Evolutionary conservation across 2,888 invertebrate genomes (phyloP).

Genomic region (Drosophila colorata): DNA sequence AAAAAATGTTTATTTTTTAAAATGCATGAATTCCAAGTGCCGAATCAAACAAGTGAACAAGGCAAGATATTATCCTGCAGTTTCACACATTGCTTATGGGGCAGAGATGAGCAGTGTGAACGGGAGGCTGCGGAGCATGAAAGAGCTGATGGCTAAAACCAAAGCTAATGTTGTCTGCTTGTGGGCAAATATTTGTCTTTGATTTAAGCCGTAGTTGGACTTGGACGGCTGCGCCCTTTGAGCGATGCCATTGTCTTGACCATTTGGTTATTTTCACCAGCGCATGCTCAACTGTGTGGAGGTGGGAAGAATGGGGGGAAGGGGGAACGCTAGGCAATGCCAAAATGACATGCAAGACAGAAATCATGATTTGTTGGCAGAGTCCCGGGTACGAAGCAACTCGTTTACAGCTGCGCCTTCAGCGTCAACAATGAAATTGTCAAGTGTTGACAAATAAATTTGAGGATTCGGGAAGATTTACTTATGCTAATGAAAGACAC

Average conservation of each 20-base stretch:
- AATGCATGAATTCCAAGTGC: too few relatives aligned
- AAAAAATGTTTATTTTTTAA: too few relatives aligned
- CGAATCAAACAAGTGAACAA: too few relatives aligned
- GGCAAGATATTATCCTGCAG: conserved; percentile 9
- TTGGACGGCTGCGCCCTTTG: conserved; percentile 38
- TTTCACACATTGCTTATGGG: conserved; percentile 30
- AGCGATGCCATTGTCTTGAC: conserved; percentile 55
- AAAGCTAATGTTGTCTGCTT: conserved; percentile 52
- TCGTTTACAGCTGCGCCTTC: conserved; percentile 65
- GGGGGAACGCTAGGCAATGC: conserved; percentile 32
- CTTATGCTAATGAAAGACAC: conserved; percentile 81
- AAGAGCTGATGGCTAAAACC: conserved; percentile 11
- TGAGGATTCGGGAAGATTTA: conserved; percentile 80
- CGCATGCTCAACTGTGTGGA: neutral
- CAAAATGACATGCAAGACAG: conserved; percentile 66
- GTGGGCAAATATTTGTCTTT: conserved; percentile 78
- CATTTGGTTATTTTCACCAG: conserved; percentile 16
- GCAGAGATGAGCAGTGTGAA: too few relatives aligned
- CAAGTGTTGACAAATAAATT: conserved; percentile 84
- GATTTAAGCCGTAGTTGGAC: conserved; percentile 75
- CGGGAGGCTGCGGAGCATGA: neutral
- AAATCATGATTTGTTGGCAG: conserved; percentile 78
- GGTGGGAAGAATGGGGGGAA: conserved; percentile 6
- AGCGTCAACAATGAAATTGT: conserved; percentile 82
- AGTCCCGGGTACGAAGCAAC: conserved; percentile 11